phyloP scores from a whole-genome alignment of 2,113 vertebrate species.

The Hemibagrus wyckioides region DNA sequence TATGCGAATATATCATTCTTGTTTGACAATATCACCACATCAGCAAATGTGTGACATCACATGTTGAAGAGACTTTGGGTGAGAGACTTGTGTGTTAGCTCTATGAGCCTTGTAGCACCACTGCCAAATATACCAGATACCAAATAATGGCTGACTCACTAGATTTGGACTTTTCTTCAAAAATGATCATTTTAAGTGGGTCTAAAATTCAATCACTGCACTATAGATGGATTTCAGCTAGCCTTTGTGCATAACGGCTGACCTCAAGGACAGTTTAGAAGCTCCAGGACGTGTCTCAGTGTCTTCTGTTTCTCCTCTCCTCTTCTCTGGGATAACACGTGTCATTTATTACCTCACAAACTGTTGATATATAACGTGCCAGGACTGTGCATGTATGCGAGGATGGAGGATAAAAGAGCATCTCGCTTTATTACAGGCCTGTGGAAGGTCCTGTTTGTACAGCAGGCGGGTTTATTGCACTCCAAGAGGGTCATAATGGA shows the following conservation, averaged over 20 bases:
- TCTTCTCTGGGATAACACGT: background rate
- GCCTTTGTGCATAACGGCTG: background rate
- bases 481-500: constrained; percentile 13
- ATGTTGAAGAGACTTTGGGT: background rate
- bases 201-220: background rate
- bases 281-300: constrained; percentile 7
- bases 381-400: background rate
- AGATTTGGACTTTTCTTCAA: background rate
- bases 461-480: constrained; percentile 37
- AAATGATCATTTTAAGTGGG: background rate
- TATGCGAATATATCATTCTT: background rate
- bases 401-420: constrained; percentile 16
- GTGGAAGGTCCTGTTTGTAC: constrained; percentile 40
- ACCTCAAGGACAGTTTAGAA: background rate
- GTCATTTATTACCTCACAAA: constrained; percentile 17
- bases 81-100: background rate
- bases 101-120: background rate
- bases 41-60: background rate
- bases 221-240: background rate
- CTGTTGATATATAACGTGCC: constrained; percentile 34
- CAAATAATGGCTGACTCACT: background rate
- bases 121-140: background rate
- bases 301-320: constrained; percentile 20
- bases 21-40: background rate
- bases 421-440: constrained; percentile 30